Conservation (phyloP, 2,797 vertebrate species). For the Neosalanx taihuensis region DNA sequence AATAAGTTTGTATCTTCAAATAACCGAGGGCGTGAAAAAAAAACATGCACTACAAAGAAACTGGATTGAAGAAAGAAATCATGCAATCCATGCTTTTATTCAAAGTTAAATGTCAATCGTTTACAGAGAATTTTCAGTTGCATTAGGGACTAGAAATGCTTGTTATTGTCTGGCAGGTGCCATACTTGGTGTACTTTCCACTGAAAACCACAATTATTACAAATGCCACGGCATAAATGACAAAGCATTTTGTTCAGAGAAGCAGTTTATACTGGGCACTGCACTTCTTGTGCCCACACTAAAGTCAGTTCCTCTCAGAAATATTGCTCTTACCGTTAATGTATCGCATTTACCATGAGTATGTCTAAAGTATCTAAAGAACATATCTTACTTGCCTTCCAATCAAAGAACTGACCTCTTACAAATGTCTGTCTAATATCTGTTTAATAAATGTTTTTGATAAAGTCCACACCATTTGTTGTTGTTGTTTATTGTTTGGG, state of each 20-base stretch:
- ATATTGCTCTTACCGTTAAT: background rate
- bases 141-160: no score
- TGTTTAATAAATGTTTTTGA: background rate
- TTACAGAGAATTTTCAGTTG: no score
- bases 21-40: background rate
- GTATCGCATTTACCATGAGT: background rate
- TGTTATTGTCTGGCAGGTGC: background rate
- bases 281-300: background rate
- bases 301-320: background rate
- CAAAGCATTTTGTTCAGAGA: slow-evolving; percentile 1
- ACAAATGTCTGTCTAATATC: background rate
- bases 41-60: no score
- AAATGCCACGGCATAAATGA: background rate
- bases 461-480: background rate
- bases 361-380: background rate
- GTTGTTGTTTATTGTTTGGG: background rate
- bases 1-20: background rate
- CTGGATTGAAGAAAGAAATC: no score
- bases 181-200: background rate
- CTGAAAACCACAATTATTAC: background rate
- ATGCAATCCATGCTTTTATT: no score
- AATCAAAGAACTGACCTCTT: background rate
- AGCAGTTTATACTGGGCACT: background rate
- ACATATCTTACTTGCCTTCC: background rate
- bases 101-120: no score